Conservation (phyloP, 2,888 invertebrate species). For the Xestia xanthographa region DNA sequence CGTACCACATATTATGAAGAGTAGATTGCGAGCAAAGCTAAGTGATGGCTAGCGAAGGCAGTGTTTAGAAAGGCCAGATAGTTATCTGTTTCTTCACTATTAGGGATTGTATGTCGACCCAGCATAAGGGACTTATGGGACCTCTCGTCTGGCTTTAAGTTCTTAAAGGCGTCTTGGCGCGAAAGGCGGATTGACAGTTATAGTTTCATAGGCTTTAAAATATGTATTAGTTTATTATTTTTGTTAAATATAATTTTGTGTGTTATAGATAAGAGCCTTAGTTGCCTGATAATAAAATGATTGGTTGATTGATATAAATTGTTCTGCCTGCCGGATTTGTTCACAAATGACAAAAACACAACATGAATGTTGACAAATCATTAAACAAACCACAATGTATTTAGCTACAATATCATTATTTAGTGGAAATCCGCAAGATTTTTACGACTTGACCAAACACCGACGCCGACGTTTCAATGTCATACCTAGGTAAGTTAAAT, state of each 20-base stretch:
- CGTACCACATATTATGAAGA: neutral
- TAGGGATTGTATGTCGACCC: neutral
- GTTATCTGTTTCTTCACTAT: neutral
- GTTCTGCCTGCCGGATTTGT: neutral
- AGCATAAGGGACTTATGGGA: neutral
- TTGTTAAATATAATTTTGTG: too few relatives aligned
- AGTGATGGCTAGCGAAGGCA: neutral
- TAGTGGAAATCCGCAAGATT: neutral
- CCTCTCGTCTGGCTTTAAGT: neutral
- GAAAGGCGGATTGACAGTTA: too few relatives aligned
- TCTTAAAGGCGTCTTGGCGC: too few relatives aligned
- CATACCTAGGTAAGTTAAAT: neutral
- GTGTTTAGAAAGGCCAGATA: neutral
- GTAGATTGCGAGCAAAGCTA: neutral
- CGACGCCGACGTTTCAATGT: neutral
- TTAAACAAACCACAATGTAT: neutral
- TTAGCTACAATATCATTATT: neutral
- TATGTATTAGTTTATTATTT: too few relatives aligned
- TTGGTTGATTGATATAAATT: neutral
- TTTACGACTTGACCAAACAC: neutral
- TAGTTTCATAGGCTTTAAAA: too few relatives aligned
- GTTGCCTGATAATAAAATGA: too few relatives aligned
- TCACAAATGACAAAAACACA: too few relatives aligned
- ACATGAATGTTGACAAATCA: too few relatives aligned
- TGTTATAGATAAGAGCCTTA: too few relatives aligned